Conservation (phyloP, 1,140 invertebrate genomes). For the Holotrichia oblita region DNA sequence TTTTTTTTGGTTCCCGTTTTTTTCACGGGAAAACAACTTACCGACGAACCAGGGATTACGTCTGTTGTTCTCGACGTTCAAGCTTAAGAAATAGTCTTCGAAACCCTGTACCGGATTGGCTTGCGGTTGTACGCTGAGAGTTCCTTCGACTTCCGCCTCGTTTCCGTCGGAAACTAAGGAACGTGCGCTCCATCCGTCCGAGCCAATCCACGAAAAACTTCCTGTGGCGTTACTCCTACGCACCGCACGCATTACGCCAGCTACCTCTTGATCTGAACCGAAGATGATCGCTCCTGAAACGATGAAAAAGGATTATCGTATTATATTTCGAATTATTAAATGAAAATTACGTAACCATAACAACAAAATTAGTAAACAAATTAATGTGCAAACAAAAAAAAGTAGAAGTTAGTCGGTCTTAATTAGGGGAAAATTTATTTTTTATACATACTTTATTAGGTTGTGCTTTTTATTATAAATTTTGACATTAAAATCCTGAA, state of each 20-base stretch:
- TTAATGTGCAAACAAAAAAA: too few species aligned
- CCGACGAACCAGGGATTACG: slow-evolving; percentile 95
- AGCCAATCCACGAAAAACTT: slow-evolving; percentile 93
- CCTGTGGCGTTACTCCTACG: slow-evolving; percentile 87
- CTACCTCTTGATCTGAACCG: slow-evolving; percentile 96
- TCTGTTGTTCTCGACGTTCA: slow-evolving; percentile 86
- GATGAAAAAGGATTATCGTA: slow-evolving; percentile 44
- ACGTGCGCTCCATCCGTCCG: slow-evolving; percentile 91
- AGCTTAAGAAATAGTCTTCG: slow-evolving; percentile 85
- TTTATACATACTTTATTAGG: too few species aligned
- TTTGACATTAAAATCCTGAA: too few species aligned
- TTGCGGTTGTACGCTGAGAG: slow-evolving; percentile 89
- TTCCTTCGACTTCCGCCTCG: slow-evolving; percentile 89
- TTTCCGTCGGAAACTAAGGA: slow-evolving; percentile 89
- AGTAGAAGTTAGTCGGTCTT: too few species aligned
- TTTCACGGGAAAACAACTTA: too few species aligned
- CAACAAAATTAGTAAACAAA: too few species aligned
- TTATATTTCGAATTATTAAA: neutral
- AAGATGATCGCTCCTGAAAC: slow-evolving; percentile 91
- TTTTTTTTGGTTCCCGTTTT: neutral
- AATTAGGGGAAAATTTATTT: too few species aligned
- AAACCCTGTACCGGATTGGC: slow-evolving; percentile 89
- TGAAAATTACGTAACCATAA: too few species aligned
- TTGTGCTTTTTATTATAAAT: too few species aligned
- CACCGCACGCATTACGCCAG: slow-evolving; percentile 91